Percentiles rank a stretch among this genome's conserved stretches.
Evolutionary conservation across 2,888 invertebrate genomes (phyloP).

Genomic region (Phaedon cochleariae): DNA sequence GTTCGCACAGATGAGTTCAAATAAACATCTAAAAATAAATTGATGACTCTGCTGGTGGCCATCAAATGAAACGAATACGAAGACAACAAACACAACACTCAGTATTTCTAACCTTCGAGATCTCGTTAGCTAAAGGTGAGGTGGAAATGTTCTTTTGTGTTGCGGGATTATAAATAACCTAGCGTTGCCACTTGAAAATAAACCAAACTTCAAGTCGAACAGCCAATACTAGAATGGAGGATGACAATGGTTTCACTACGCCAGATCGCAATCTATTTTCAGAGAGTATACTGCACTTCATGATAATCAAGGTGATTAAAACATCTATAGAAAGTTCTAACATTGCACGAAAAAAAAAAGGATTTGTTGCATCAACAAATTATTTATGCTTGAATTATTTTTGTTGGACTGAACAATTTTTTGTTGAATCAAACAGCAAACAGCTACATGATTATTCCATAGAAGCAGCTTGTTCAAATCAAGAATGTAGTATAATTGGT

Average conservation of each 20-base stretch:
- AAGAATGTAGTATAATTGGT: no score
- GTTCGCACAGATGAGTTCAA: no score
- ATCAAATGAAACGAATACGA: not conserved
- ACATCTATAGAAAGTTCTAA: not conserved
- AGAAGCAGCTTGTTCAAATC: no score
- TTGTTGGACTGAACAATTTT: no score
- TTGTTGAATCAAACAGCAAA: no score
- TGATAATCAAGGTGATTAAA: not conserved
- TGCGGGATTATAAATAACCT: not conserved
- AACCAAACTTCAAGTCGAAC: not conserved
- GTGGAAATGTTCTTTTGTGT: not conserved
- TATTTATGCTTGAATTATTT: no score
- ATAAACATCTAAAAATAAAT: no score
- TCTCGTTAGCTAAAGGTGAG: not conserved
- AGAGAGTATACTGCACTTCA: not conserved
- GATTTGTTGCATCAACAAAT: no score
- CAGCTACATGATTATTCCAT: no score
- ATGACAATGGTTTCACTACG: not conserved
- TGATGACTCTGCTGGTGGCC: no score
- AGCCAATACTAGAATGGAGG: slow-evolving; percentile 22
- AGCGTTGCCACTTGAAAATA: slow-evolving; percentile 7
- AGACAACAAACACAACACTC: not conserved
- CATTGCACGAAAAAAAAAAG: no score
- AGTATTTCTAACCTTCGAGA: not conserved
- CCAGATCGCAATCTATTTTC: not conserved